Evolutionary conservation across 1,140 invertebrate species (phyloP).

Genomic region (Drosophila miranda): DNA sequence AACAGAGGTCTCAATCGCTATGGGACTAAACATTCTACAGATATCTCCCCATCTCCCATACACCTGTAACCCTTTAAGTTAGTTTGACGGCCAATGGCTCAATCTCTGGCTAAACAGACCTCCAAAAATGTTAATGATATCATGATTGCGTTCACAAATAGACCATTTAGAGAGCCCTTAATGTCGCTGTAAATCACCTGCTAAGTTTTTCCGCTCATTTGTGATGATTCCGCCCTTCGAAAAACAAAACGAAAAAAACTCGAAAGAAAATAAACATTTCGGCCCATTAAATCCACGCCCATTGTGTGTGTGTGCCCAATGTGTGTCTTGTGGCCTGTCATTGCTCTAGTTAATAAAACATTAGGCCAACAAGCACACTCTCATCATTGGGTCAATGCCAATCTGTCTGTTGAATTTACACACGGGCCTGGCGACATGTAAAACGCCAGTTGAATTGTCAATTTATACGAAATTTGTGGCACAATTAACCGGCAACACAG

Average conservation of each 20-base stretch:
- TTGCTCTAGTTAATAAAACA: conserved; percentile 66
- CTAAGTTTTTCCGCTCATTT: conserved; percentile 47
- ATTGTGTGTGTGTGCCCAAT: conserved; percentile 56
- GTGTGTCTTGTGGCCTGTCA: conserved; percentile 42
- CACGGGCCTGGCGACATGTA: conserved; percentile 35
- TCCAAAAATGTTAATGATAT: too few relatives aligned
- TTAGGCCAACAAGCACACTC: conserved; percentile 49
- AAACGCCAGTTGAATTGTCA: conserved; percentile 75
- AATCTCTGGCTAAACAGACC: too few relatives aligned
- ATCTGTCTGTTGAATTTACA: conserved; percentile 16
- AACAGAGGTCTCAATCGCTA: too few relatives aligned
- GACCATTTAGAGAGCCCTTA: conserved; percentile 8
- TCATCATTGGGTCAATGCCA: conserved; percentile 35
- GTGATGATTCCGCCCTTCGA: conserved; percentile 12
- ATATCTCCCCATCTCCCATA: too few relatives aligned
- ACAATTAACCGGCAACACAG: conserved; percentile 39
- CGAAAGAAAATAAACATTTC: conserved; percentile 29
- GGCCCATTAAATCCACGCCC: conserved; percentile 65
- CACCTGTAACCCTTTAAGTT: too few relatives aligned
- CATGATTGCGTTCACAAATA: conserved; percentile 23
- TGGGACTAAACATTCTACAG: too few relatives aligned
- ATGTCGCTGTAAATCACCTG: conserved; percentile 45
- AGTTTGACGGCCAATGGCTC: too few relatives aligned
- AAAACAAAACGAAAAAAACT: conserved; percentile 15
- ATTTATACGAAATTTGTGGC: conserved; percentile 68